Evolutionary conservation across 2,888 invertebrate species (phyloP).

Genomic region (Theretra japonica): DNA sequence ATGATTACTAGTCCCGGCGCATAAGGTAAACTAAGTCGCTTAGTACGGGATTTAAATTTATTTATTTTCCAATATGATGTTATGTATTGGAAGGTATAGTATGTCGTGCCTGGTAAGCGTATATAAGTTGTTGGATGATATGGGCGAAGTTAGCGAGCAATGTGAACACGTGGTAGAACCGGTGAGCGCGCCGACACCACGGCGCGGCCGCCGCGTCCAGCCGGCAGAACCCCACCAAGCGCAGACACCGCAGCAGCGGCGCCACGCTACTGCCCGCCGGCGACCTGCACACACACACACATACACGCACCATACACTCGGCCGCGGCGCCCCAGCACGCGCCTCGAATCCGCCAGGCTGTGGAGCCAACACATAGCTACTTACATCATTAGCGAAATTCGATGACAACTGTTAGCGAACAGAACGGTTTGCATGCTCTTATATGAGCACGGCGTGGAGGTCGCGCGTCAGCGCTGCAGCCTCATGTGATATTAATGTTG

Average conservation of each 20-base stretch:
- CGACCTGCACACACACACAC: conserved; percentile 35
- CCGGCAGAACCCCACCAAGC: conserved; percentile 49
- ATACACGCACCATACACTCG: background rate
- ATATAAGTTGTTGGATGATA: conserved; percentile 58
- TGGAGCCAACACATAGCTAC: background rate
- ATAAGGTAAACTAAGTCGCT: too few relatives aligned
- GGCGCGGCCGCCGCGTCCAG: conserved; percentile 30
- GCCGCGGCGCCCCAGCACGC: too few relatives aligned
- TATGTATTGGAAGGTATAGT: background rate
- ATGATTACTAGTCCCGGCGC: too few relatives aligned
- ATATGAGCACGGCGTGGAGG: background rate
- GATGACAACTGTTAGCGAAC: background rate
- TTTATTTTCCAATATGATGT: background rate
- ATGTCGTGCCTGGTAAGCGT: conserved; percentile 55
- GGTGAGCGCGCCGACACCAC: conserved; percentile 18
- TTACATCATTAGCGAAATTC: background rate
- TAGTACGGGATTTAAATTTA: too few relatives aligned
- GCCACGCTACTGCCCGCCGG: conserved; percentile 46
- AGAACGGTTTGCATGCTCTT: background rate
- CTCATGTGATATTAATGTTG: background rate
- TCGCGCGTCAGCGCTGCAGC: background rate
- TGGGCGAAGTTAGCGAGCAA: conserved; percentile 54
- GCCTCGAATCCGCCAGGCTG: background rate
- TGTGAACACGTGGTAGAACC: conserved; percentile 51
- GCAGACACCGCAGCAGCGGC: conserved; percentile 52